These are phyloP conservation scores for Bos indicus DNA, from an alignment of 2,113 vertebrate genomes.

Conservation along the genomic window DNA sequence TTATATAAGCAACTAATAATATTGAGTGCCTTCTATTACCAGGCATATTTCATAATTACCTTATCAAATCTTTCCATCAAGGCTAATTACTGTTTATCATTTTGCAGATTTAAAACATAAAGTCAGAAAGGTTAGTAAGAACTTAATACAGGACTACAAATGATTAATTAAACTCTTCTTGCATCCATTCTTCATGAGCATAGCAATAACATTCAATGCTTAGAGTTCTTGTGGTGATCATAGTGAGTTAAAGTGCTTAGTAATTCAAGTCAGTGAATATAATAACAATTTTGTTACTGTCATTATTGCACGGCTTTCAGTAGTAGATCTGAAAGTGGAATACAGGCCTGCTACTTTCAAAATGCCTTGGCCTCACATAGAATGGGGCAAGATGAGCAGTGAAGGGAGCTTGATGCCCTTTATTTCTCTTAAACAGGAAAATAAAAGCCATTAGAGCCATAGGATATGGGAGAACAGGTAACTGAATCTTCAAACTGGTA, in stretches of 20 bases:
- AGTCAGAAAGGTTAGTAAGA: conserved; percentile 29
- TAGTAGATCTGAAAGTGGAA: not conserved
- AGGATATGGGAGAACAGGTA: not conserved
- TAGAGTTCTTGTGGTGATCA: not conserved
- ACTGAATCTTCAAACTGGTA: not conserved
- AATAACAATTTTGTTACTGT: not conserved
- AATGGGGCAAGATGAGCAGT: not conserved
- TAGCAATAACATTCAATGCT: not conserved
- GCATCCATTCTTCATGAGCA: not conserved
- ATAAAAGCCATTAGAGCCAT: not conserved
- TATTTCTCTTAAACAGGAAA: conserved; percentile 1
- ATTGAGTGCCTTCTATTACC: not conserved
- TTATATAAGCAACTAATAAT: not conserved
- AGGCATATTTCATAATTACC: conserved; percentile 22
- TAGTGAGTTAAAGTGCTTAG: not conserved
- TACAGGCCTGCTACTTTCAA: not conserved
- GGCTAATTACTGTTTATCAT: conserved; percentile 36
- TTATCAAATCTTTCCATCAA: conserved; percentile 23
- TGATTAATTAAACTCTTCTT: conserved; percentile 33
- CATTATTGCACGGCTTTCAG: not conserved
- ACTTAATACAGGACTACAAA: not conserved
- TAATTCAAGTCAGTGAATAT: not conserved
- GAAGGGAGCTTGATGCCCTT: not conserved
- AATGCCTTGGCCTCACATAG: not conserved
- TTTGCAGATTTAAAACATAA: conserved; percentile 17